Conservation (phyloP, 2,888 invertebrate genomes). For the Ichneumon xanthorius region DNA sequence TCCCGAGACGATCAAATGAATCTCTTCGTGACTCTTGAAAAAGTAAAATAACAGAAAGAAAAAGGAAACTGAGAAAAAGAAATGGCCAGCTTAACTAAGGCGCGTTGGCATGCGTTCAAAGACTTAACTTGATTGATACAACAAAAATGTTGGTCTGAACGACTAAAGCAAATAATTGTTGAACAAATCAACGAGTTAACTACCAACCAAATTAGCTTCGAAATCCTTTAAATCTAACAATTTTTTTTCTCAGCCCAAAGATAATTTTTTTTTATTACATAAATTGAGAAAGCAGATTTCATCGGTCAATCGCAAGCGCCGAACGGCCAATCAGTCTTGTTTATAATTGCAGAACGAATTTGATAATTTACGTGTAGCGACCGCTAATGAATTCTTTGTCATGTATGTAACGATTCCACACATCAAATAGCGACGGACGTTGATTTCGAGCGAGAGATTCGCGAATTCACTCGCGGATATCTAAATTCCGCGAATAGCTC, state of each 20-base stretch:
- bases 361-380: not conserved
- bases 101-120: not conserved
- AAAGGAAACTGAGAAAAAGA: not conserved
- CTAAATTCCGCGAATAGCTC: constrained; percentile 34
- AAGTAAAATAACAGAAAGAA: not conserved
- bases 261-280: not conserved
- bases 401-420: not conserved
- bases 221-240: not conserved
- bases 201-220: not conserved
- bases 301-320: not conserved
- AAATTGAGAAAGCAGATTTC: not conserved
- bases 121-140: not conserved
- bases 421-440: not conserved
- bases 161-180: not conserved
- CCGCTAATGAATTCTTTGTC: constrained; percentile 31
- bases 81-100: not conserved
- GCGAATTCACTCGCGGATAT: constrained; percentile 35
- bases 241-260: not conserved
- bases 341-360: constrained; percentile 21
- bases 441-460: constrained; percentile 38
- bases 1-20: not conserved
- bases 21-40: not conserved
- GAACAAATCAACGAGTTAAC: not conserved
- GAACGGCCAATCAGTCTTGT: not conserved
- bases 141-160: not conserved